Evolutionary conservation across 2,797 vertebrate species (phyloP), one percentile per base, ranked within the genome.

Genomic region (Pristis pectinata): DNA sequence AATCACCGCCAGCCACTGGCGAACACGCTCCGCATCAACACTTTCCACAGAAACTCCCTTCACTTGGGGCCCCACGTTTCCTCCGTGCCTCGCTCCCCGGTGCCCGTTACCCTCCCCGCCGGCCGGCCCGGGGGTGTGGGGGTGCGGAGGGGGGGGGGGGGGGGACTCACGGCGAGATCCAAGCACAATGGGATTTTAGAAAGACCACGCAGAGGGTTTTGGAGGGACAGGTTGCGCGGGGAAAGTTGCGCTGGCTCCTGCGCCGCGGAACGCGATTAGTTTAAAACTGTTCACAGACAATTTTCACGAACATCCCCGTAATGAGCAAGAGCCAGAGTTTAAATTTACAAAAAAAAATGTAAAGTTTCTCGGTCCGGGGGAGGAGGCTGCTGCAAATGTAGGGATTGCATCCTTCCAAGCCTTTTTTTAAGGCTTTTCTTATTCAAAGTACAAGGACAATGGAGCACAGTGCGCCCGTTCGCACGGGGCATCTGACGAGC

Each of bases 361-460:
- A 97, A 98, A 98, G 98, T 97, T 98, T 98, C 98, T 98, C 98
- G 98, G 98, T 98, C 98, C 98, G 98, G 99, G 98, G 98, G 98
- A 98, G 98, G 96, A 96, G 98, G 98, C 98, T 98, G 98, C 98
- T 98, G 98, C 97, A 97, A 98, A 98, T 98, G 98, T 98, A 97
- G 98, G 98, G 98, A 98, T 98, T 98, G 98, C 98, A 98, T 98
- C 98, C 98, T 98, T 98, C 98, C 97, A 98, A 98, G 98, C 98
- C 98, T 98, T 98, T 97, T 97, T 98, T 97, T 98, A 98, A 98
- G 98, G 98, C 98, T 98, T 99, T 99, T 99, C 98, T 99, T 99
- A 99, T 99, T 99, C 98, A 99, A 99, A 99, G 98, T 98, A 99
- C 98, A 98, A 97, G 98, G 98, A 99, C 99, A 99, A 99, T 99